These are phyloP conservation scores for Talpa occidentalis DNA, from an alignment of 2,113 vertebrate genomes.

Conservation along the genomic window DNA sequence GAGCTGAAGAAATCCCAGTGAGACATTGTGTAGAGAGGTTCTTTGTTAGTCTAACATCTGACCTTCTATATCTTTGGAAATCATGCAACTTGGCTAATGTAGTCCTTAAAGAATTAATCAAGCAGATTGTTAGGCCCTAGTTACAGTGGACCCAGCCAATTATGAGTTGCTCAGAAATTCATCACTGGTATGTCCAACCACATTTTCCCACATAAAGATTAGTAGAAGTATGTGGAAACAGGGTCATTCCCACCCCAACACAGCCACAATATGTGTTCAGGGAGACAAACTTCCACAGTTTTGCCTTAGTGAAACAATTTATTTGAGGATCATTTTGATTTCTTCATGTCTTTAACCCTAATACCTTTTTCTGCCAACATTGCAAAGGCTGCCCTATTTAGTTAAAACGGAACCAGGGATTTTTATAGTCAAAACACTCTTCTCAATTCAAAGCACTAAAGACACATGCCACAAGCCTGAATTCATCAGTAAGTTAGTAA, in stretches of 20 bases:
- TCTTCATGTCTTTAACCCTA: slow-evolving; percentile 37
- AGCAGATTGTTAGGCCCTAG: slow-evolving; percentile 85
- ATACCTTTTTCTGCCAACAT: slow-evolving; percentile 36
- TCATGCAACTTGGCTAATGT: slow-evolving; percentile 86
- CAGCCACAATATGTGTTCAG: slow-evolving; percentile 60
- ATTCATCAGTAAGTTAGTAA: slow-evolving; percentile 54
- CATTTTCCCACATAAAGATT: slow-evolving; percentile 88
- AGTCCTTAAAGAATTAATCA: slow-evolving; percentile 88
- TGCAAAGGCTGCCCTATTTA: slow-evolving; percentile 27
- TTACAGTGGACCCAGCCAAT: slow-evolving; percentile 84
- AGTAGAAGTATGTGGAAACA: slow-evolving; percentile 83
- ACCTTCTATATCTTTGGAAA: slow-evolving; percentile 88
- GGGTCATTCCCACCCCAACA: slow-evolving; percentile 78
- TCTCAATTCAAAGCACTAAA: slow-evolving; percentile 47
- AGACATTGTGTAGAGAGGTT: slow-evolving; percentile 82
- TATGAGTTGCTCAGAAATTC: slow-evolving; percentile 87
- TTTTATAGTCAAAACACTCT: slow-evolving; percentile 61
- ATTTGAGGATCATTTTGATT: slow-evolving; percentile 59
- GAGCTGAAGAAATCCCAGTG: slow-evolving; percentile 82
- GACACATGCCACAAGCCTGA: slow-evolving; percentile 52
- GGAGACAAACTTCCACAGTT: slow-evolving; percentile 65
- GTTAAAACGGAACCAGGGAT: slow-evolving; percentile 53
- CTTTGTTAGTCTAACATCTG: slow-evolving; percentile 87
- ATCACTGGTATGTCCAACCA: slow-evolving; percentile 85
- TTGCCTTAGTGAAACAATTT: slow-evolving; percentile 45